Conservation (phyloP, 2,113 vertebrate genomes). For the Micronycteris hirsuta region DNA sequence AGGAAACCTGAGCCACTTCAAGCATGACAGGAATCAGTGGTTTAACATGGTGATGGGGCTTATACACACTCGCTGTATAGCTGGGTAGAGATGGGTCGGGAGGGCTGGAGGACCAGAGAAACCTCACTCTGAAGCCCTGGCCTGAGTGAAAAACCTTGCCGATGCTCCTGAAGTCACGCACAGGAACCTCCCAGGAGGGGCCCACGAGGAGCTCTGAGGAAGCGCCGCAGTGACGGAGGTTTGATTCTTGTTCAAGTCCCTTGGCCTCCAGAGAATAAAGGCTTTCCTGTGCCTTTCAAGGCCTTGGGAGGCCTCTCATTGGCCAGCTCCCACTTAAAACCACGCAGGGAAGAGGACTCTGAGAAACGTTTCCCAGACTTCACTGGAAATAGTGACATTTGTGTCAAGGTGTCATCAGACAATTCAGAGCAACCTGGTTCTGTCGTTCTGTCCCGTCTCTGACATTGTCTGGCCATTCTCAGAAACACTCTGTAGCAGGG, state of each 20-base stretch:
- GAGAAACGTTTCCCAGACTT: neutral
- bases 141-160: neutral
- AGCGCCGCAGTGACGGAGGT: accelerated
- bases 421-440: neutral
- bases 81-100: neutral
- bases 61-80: neutral
- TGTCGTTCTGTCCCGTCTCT: neutral
- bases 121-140: neutral
- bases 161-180: neutral
- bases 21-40: neutral
- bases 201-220: neutral
- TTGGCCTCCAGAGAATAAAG: neutral
- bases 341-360: neutral
- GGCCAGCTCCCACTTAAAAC: neutral
- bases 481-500: neutral
- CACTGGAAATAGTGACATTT: neutral
- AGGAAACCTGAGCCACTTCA: neutral
- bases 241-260: neutral
- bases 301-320: neutral
- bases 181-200: neutral
- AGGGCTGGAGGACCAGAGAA: neutral
- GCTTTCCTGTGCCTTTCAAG: neutral
- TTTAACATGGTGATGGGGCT: neutral
- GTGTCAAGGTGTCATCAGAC: neutral
- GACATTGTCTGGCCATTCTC: neutral